Evolutionary conservation across 2,113 vertebrate genomes (phyloP), one percentile per base, ranked within the genome.

Genomic region (Chaetodon trifascialis): DNA sequence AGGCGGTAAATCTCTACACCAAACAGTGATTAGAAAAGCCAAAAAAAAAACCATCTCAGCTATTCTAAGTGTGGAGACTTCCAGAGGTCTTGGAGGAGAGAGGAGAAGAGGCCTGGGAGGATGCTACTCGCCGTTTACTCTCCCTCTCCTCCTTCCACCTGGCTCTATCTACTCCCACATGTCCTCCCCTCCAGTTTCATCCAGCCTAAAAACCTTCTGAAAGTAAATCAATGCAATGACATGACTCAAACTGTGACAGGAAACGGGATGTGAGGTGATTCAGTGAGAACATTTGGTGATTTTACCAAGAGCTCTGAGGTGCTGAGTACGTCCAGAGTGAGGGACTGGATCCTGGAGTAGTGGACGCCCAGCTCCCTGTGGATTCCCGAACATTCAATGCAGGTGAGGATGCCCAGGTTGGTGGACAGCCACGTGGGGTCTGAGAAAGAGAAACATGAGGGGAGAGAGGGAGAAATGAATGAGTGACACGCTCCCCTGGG

Each of bases 391-490:
- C 95, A 95, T 80, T 96, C 95, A 11, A 96, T 96, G 14, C 95
- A 96, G 49, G 94, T 96, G 85, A 95, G 94, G 90, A 96, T 95
- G 72, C 95, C 95, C 81, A 96, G 91, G 91, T 99, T 99, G 92
- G 98, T 99, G 85, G 98, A 99, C 44, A 99, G 96, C 98, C 98
- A 99, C 0, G 98, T 99, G 4, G 98, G 98, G 80, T 97, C 98
- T 99, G 94, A 51, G 70, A 58, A 34, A 72, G 38, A 73, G n/a
- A 44, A 42, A 42, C 36, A 62, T 0, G 23, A 75, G 63, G 38
- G 60, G 25, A 23, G 42, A 40, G 49, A 40, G 16, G 9, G 46
- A 34, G 62, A 34, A 23, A 49, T 23, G 15, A 65, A 54, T 42
- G 58, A 23, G 44, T 46, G 68, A 67, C 11, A 56, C 30, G 16